phyloP scores from a whole-genome alignment of 2,113 vertebrate genomes.

The Phylloscopus trochilus region DNA sequence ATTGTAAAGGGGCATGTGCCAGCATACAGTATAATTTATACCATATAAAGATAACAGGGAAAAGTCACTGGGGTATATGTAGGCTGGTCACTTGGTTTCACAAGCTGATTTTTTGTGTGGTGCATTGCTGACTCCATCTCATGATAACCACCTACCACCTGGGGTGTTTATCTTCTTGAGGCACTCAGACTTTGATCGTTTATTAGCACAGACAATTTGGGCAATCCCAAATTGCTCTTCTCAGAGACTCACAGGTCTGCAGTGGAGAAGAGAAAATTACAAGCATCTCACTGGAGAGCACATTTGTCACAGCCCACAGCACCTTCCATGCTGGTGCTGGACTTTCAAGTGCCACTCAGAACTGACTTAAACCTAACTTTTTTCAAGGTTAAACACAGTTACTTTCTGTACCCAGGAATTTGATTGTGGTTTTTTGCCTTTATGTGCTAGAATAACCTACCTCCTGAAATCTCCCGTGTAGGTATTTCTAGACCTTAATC shows the following conservation, averaged over 20 bases:
- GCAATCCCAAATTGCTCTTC: neutral
- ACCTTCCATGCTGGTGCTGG: neutral
- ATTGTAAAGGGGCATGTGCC: neutral
- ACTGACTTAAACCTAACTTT: neutral
- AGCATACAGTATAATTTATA: neutral
- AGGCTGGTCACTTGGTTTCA: neutral
- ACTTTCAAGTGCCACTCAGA: neutral
- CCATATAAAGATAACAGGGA: neutral
- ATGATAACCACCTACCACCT: neutral
- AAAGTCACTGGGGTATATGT: neutral
- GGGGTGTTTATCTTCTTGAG: neutral
- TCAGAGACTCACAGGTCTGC: neutral
- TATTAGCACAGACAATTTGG: neutral
- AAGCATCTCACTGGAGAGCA: neutral
- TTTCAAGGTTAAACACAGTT: neutral
- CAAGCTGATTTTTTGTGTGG: neutral
- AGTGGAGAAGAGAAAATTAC: neutral
- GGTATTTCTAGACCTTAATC: neutral
- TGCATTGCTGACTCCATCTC: neutral
- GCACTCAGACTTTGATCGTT: neutral
- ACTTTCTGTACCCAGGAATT: neutral
- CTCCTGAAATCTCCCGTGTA: neutral
- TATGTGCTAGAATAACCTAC: neutral
- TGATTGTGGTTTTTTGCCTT: neutral
- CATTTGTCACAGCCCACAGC: accelerated